Percentiles rank a stretch among this genome's conserved stretches.
These are phyloP conservation scores for Valencia hispanica DNA, from an alignment of 2,797 vertebrate genomes.

Conservation along the genomic window DNA sequence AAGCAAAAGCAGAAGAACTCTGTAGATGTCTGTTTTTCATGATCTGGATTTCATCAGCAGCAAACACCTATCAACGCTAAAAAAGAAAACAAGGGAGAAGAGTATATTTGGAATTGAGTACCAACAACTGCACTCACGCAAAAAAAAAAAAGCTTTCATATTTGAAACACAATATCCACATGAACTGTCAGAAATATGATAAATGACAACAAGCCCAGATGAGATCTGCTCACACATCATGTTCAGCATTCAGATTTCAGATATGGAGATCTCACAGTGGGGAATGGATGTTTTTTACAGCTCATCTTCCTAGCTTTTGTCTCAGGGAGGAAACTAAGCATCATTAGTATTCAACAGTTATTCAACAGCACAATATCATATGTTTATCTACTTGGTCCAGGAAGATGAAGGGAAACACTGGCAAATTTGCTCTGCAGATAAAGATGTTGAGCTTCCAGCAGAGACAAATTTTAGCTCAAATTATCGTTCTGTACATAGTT, in stretches of 20 bases:
- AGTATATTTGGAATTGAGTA: neutral
- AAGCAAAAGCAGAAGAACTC: neutral
- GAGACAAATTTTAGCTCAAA: no score
- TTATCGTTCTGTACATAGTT: neutral
- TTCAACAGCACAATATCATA: neutral
- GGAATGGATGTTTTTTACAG: neutral
- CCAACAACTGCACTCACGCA: neutral
- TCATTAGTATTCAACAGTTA: neutral
- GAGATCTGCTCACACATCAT: neutral
- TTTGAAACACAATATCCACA: neutral
- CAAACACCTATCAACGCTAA: neutral
- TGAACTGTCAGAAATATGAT: neutral
- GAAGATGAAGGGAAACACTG: neutral
- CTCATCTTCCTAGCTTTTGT: neutral
- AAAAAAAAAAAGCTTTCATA: neutral
- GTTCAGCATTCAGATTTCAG: neutral
- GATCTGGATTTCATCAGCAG: neutral
- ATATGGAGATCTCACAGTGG: neutral
- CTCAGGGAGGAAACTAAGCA: neutral
- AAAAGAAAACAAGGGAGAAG: neutral
- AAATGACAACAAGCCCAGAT: neutral
- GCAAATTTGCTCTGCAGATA: neutral
- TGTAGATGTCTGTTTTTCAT: neutral
- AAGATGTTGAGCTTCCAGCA: neutral
- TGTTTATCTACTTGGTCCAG: neutral